Evolutionary conservation across 2,797 vertebrate species (phyloP), one percentile per base, ranked within the genome.

Genomic region (Dipus sagitta): DNA sequence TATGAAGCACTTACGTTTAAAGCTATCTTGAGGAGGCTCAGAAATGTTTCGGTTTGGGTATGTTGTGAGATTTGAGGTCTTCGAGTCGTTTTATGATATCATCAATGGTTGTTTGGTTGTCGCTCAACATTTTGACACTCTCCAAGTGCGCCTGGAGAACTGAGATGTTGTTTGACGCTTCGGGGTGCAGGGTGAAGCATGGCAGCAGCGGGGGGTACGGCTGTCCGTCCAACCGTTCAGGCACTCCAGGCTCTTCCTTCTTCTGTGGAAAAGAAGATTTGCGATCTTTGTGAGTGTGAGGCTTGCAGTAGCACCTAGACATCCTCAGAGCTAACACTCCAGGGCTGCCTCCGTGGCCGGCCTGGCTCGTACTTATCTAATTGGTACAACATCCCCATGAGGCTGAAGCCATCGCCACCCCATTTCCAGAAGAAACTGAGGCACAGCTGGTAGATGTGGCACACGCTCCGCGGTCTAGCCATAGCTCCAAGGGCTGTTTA

Each of bases 211-310:
- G 15, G 2, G 30, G 67, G 30, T n/a, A 6, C 18, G 30, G 30
- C 20, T 64, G 14, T 64, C 34, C 1, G 34, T 18, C 30, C 13
- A 0, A 15, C 0, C 0, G 4, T 0, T 0, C 0, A 17, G 1
- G 12, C 8, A 95, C 2, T 0, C 32, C 47, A 0, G 0, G 9
- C n/a, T 60, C 28, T 0, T 2, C 0, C 20, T 30, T 1, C 60
- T 0, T 3, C 92, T 95, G 86, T 32, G 70, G 54, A 71, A 23
- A 58, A 15, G 67, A 10, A 67, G 67, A 62, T 62, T 74, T 74
- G 54, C 28, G 47, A 62, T 8, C 9, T 26, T 0, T 32, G 2
- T 9, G 13, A 80, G 26, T 18, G 0, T n/a, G n/a, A 6, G 26
- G 6, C 34, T 68, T 58, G 82, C 42, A 21, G 4, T 21, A 10